These are phyloP conservation scores for Agriopis aurantiaria DNA, from an alignment of 2,888 invertebrate genomes.

Conservation along the genomic window DNA sequence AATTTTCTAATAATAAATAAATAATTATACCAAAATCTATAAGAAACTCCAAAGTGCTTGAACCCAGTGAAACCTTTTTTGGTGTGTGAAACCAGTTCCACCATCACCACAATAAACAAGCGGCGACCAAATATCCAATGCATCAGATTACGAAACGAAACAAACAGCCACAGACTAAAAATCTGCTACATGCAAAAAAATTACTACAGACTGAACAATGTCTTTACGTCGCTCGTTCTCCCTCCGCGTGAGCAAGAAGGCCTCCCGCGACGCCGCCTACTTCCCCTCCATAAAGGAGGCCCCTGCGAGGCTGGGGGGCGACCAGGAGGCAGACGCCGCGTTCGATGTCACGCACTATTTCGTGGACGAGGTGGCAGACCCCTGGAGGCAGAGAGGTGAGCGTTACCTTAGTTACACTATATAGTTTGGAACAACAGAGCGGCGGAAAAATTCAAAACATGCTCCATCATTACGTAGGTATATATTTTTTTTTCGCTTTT, in stretches of 20 bases:
- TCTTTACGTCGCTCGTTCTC: constrained; percentile 41
- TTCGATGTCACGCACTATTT: constrained; percentile 91
- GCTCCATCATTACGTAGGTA: too few relatives aligned
- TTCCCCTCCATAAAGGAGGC: constrained; percentile 39
- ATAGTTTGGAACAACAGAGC: too few relatives aligned
- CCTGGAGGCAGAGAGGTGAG: constrained; percentile 71
- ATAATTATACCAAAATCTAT: too few relatives aligned
- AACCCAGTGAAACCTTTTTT: not conserved
- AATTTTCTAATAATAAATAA: too few relatives aligned
- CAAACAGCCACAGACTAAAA: not conserved
- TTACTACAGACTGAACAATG: constrained; percentile 23
- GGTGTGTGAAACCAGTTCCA: not conserved
- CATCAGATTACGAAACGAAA: not conserved
- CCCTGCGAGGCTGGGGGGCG: constrained; percentile 37
- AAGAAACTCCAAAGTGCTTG: too few relatives aligned
- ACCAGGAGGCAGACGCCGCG: constrained; percentile 84
- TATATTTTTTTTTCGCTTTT: too few relatives aligned
- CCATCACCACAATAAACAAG: not conserved
- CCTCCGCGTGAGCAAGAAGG: constrained; percentile 23
- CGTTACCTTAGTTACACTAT: too few relatives aligned
- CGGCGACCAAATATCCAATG: not conserved
- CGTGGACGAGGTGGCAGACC: constrained; percentile 88
- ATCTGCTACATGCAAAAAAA: not conserved
- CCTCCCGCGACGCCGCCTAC: not conserved
- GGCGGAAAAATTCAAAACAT: too few relatives aligned